Evolutionary conservation across 2,797 vertebrate species (phyloP).

Genomic region (Calcarius lapponicus): DNA sequence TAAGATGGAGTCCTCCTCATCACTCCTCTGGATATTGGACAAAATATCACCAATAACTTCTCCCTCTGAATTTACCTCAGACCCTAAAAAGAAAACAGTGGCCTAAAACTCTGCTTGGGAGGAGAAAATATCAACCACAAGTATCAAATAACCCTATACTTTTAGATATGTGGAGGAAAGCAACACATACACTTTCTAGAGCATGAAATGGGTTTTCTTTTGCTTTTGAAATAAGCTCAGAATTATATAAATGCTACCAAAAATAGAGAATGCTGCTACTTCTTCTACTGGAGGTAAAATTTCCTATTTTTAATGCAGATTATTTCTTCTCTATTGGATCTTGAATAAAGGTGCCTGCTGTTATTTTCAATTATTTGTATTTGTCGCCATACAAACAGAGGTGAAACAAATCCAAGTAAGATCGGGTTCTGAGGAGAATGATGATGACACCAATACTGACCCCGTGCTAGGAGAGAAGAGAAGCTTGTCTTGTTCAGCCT

Average conservation of each 20-base stretch:
- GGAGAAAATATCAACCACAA: not conserved
- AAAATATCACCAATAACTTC: not conserved
- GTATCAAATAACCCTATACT: fast-evolving
- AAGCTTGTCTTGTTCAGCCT: not conserved
- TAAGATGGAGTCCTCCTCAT: not conserved
- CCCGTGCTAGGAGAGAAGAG: not conserved
- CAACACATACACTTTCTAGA: not conserved
- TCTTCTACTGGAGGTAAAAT: not conserved
- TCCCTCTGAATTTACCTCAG: not conserved
- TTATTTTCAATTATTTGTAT: not conserved
- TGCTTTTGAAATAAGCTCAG: not conserved
- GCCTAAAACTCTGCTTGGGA: not conserved
- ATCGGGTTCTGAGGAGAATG: not conserved
- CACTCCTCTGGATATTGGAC: not conserved
- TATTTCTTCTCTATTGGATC: not conserved
- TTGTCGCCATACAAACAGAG: not conserved
- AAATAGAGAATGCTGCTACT: not conserved
- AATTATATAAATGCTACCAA: not conserved
- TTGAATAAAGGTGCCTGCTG: not conserved
- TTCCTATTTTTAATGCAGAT: not conserved
- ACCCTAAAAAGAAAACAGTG: not conserved
- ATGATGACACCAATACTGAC: not conserved
- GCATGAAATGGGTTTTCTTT: not conserved
- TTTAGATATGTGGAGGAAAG: not conserved
- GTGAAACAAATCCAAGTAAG: not conserved